Conservation (phyloP, 2,888 invertebrate genomes). For the Torymus tubicola region DNA sequence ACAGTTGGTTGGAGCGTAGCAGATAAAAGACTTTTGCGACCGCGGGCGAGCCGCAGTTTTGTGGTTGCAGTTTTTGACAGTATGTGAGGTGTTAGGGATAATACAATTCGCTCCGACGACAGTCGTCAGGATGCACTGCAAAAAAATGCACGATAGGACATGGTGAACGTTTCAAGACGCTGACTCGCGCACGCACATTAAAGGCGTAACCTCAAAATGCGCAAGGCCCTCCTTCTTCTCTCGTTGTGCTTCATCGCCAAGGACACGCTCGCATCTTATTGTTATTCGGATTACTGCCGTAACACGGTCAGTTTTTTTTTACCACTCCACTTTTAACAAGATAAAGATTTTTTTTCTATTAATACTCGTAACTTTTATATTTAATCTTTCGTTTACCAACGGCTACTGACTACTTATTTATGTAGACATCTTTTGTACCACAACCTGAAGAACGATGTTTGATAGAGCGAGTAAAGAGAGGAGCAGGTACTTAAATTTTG, state of each 20-base stretch:
- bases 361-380: background rate
- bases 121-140: too few species aligned
- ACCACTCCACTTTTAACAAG: background rate
- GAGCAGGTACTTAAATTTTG: constrained; percentile 62
- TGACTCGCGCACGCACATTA: too few species aligned
- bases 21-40: too few species aligned
- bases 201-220: constrained; percentile 55
- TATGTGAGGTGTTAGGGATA: too few species aligned
- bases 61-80: too few species aligned
- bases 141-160: too few species aligned
- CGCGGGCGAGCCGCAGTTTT: too few species aligned
- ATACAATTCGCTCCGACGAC: too few species aligned
- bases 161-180: too few species aligned
- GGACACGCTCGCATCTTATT: constrained; percentile 60
- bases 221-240: constrained; percentile 57
- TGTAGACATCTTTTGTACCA: constrained; percentile 54
- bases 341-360: background rate
- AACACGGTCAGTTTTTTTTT: constrained; percentile 63
- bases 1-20: too few species aligned
- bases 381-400: background rate
- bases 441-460: constrained; percentile 62
- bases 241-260: constrained; percentile 51
- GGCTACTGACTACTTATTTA: constrained; percentile 21
- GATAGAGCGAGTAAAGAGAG: constrained; percentile 62
- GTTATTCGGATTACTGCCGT: constrained; percentile 69